Evolutionary conservation across 2,888 invertebrate species (phyloP).

Genomic region (Conchocele bisecta): DNA sequence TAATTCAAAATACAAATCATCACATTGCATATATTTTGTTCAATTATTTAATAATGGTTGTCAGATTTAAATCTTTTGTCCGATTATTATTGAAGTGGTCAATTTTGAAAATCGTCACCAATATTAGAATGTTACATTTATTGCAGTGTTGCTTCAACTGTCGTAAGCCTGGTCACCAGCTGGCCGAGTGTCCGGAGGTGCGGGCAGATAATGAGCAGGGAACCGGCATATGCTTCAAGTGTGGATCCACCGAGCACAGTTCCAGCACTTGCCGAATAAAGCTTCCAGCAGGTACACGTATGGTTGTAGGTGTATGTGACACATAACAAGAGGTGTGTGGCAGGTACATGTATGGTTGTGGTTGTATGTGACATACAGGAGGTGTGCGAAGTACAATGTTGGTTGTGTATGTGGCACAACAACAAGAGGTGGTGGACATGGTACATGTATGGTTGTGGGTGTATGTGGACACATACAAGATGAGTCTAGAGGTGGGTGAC

Average conservation of each 20-base stretch:
- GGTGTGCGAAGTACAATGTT: too few relatives aligned
- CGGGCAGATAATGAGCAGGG: conserved; percentile 72
- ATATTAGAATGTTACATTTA: conserved; percentile 5
- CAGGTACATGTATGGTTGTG: too few relatives aligned
- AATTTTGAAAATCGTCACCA: neutral
- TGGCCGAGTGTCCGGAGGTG: conserved; percentile 91
- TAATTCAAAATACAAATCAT: neutral
- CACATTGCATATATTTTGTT: too few relatives aligned
- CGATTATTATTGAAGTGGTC: neutral
- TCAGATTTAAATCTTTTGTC: neutral
- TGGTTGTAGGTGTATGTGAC: too few relatives aligned
- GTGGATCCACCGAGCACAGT: conserved; percentile 94
- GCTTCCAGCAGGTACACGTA: conserved; percentile 70
- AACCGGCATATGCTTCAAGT: conserved; percentile 92
- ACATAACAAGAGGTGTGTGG: too few relatives aligned
- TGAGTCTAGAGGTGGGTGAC: too few relatives aligned
- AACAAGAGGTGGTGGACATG: too few relatives aligned
- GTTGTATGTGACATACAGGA: too few relatives aligned
- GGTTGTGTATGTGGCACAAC: too few relatives aligned
- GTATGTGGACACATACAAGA: too few relatives aligned
- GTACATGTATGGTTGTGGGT: too few relatives aligned
- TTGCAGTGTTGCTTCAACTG: conserved; percentile 91
- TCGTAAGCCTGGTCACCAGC: conserved; percentile 89
- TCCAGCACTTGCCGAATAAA: conserved; percentile 69
- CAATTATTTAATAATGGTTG: too few relatives aligned